Evolutionary conservation across 1,140 invertebrate genomes (phyloP).

Genomic region (Xylocopa sonorina): DNA sequence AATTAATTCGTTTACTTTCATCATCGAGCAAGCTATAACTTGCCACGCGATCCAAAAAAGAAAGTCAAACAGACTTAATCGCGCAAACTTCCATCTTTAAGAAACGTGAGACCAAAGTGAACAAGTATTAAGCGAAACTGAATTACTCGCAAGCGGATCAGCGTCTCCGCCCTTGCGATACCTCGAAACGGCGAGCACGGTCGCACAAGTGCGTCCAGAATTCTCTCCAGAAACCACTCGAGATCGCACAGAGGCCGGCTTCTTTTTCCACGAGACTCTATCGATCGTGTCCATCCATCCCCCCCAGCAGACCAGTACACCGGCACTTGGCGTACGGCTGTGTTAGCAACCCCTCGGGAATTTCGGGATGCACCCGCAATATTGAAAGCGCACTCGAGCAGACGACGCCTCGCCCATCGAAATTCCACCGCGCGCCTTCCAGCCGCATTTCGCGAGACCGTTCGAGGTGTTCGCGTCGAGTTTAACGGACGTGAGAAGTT

Average conservation of each 20-base stretch:
- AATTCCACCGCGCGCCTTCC: conserved; percentile 11
- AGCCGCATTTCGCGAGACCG: too few species aligned
- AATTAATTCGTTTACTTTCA: too few species aligned
- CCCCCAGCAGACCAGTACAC: too few species aligned
- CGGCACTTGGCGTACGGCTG: conserved; percentile 15
- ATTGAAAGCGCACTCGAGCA: conserved; percentile 22
- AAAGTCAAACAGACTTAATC: too few species aligned
- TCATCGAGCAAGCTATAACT: too few species aligned
- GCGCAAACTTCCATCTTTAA: too few species aligned
- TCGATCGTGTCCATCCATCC: conserved; percentile 41
- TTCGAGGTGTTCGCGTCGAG: background rate
- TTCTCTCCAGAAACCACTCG: conserved; percentile 58
- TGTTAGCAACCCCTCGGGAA: conserved; percentile 46
- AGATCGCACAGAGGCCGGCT: conserved; percentile 30
- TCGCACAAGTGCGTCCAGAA: conserved; percentile 45
- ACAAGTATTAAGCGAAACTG: too few species aligned
- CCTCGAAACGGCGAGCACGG: background rate
- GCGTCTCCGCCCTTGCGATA: background rate
- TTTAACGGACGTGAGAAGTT: background rate
- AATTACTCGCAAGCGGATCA: background rate
- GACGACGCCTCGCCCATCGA: conserved; percentile 14
- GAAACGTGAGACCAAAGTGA: too few species aligned
- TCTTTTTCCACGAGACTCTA: conserved; percentile 52
- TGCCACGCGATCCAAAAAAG: too few species aligned
- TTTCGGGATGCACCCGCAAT: conserved; percentile 45